These are phyloP conservation scores for Paedocypris micromegethes DNA, from an alignment of 2,797 vertebrate genomes.

Conservation along the genomic window DNA sequence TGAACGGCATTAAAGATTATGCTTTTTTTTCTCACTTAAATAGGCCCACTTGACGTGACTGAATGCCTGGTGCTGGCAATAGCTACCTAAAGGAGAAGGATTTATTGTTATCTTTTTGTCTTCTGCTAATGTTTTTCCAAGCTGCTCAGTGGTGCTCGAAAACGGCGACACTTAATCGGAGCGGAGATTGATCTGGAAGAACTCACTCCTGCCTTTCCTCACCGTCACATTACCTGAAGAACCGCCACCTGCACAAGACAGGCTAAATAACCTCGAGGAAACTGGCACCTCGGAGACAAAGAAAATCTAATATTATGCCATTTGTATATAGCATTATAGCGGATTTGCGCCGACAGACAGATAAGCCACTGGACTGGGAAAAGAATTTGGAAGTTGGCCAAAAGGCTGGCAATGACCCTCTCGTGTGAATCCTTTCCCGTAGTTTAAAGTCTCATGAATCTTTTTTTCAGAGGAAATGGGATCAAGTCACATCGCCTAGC, in stretches of 20 bases:
- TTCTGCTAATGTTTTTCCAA: conserved; percentile 49
- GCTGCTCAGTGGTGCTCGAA: conserved; percentile 37
- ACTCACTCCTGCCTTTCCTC: conserved; percentile 37
- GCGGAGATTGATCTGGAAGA: conserved; percentile 37
- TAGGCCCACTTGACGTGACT: conserved; percentile 41
- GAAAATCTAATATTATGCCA: too few relatives aligned
- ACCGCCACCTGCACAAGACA: conserved; percentile 20
- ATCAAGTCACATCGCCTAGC: conserved; percentile 18
- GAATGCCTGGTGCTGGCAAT: conserved; percentile 39
- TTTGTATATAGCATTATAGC: too few relatives aligned
- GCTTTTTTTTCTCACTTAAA: conserved; percentile 17
- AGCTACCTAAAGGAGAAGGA: conserved; percentile 49
- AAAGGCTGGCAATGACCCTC: background rate
- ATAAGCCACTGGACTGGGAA: background rate
- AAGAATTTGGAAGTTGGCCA: background rate
- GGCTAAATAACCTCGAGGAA: conserved; percentile 2
- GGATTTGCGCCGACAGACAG: background rate
- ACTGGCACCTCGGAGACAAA: background rate
- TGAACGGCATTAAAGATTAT: conserved; percentile 24
- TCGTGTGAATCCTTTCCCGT: background rate
- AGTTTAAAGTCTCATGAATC: conserved; percentile 1
- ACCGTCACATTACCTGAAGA: conserved; percentile 50
- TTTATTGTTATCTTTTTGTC: conserved; percentile 49
- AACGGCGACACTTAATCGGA: conserved; percentile 39
- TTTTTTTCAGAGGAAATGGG: conserved; percentile 4